phyloP scores from a whole-genome alignment of 1,140 invertebrate genomes.

The Lepidotrigona ventralis region DNA sequence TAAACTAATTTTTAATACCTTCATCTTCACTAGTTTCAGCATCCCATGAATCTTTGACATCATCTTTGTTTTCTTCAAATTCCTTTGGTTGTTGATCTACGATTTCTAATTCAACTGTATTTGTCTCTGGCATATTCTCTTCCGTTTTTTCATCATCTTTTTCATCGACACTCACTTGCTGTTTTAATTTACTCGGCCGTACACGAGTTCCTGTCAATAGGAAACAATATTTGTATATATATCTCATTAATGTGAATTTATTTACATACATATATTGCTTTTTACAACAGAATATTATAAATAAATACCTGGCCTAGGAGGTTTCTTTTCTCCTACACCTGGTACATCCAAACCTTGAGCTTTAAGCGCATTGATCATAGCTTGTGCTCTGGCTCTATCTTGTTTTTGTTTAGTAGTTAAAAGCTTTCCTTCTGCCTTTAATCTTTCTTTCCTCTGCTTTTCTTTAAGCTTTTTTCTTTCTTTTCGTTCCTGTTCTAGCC shows the following conservation, averaged over 20 bases:
- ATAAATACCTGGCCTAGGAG: constrained; percentile 80
- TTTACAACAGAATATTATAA: neutral
- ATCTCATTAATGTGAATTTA: neutral
- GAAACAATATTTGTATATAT: constrained; percentile 19
- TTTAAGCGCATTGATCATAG: constrained; percentile 92
- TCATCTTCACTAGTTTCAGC: constrained; percentile 85
- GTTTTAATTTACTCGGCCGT: constrained; percentile 84
- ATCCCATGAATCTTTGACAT: constrained; percentile 92
- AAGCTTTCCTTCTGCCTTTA: constrained; percentile 97
- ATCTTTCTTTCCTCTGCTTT: constrained; percentile 94
- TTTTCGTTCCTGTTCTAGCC: constrained; percentile 92
- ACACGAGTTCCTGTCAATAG: constrained; percentile 88
- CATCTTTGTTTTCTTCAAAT: constrained; percentile 80
- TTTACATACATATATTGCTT: neutral
- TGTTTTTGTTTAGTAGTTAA: constrained; percentile 96
- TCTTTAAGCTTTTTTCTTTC: constrained; percentile 96
- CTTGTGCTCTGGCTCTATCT: constrained; percentile 91
- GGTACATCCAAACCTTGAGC: constrained; percentile 87
- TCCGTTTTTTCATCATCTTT: constrained; percentile 80
- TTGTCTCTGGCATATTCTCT: constrained; percentile 77
- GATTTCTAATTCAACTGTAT: constrained; percentile 82
- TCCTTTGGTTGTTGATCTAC: constrained; percentile 78
- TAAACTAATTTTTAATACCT: constrained; percentile 43
- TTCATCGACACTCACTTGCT: constrained; percentile 74
- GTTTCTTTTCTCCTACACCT: constrained; percentile 87